Evolutionary conservation across 2,113 vertebrate species (phyloP).

Genomic region (Nesogale talazaci): DNA sequence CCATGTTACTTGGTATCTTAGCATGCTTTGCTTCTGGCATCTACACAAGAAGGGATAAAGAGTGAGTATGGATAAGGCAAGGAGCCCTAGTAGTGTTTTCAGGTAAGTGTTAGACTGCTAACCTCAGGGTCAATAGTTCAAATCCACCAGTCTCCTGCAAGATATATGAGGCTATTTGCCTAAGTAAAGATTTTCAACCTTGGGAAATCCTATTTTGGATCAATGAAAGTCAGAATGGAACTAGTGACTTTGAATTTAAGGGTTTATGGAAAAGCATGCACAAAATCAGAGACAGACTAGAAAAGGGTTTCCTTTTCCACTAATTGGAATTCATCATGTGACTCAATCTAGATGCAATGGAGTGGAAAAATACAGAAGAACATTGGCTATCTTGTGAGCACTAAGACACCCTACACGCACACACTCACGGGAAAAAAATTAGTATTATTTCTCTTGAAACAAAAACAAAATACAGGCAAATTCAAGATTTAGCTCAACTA

Average conservation of each 20-base stretch:
- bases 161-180: too few species aligned
- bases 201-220: not conserved
- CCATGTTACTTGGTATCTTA: not conserved
- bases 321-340: not conserved
- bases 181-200: not conserved
- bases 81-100: too few species aligned
- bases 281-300: not conserved
- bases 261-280: too few species aligned
- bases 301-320: not conserved
- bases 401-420: not conserved
- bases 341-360: not conserved
- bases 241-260: too few species aligned
- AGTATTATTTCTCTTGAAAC: not conserved
- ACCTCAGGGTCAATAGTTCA: too few species aligned
- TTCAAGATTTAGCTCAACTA: not conserved
- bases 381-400: not conserved
- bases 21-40: not conserved
- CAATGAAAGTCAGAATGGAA: not conserved
- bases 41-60: too few species aligned
- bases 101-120: too few species aligned
- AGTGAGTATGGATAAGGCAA: too few species aligned
- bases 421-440: slow-evolving; percentile 14
- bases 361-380: not conserved
- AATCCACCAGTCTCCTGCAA: too few species aligned
- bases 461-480: not conserved